Percentiles rank a stretch among this genome's conserved stretches.
Conservation (phyloP, 1,140 invertebrate genomes). For the Archivesica marissinica region DNA sequence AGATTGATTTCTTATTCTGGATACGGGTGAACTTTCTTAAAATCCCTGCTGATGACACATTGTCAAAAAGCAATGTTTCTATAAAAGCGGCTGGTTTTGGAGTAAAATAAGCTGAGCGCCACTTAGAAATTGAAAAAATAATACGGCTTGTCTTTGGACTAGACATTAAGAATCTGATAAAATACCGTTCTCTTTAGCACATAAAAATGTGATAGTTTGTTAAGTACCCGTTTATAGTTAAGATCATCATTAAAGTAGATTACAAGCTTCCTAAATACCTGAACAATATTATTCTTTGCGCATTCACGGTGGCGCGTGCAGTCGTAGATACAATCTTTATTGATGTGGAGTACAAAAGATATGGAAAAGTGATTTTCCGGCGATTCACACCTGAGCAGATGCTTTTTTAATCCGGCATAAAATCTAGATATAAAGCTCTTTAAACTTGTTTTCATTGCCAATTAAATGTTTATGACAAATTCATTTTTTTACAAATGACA, state of each 20-base stretch:
- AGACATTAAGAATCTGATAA: too few relatives aligned
- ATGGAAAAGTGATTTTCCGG: constrained; percentile 23
- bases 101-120: not conserved
- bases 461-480: constrained; percentile 47
- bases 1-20: constrained; percentile 41
- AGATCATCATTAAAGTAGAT: constrained; percentile 44
- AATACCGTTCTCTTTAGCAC: not conserved
- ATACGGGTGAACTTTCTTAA: not conserved
- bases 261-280: constrained; percentile 44
- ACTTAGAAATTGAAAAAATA: constrained; percentile 10
- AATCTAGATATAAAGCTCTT: constrained; percentile 42
- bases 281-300: constrained; percentile 34
- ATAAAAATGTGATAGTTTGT: constrained; percentile 13
- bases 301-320: constrained; percentile 36
- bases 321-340: constrained; percentile 56
- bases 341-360: constrained; percentile 29
- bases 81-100: not conserved
- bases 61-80: constrained; percentile 13
- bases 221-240: constrained; percentile 37
- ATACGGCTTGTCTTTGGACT: not conserved
- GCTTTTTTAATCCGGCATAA: constrained; percentile 53
- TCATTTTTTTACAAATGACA: constrained; percentile 18
- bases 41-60: constrained; percentile 18
- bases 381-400: constrained; percentile 44
- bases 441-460: constrained; percentile 30